Percentiles rank a stretch among this genome's conserved stretches.
Evolutionary conservation across 1,140 invertebrate species (phyloP).

Genomic region (Cryptotermes secundus): DNA sequence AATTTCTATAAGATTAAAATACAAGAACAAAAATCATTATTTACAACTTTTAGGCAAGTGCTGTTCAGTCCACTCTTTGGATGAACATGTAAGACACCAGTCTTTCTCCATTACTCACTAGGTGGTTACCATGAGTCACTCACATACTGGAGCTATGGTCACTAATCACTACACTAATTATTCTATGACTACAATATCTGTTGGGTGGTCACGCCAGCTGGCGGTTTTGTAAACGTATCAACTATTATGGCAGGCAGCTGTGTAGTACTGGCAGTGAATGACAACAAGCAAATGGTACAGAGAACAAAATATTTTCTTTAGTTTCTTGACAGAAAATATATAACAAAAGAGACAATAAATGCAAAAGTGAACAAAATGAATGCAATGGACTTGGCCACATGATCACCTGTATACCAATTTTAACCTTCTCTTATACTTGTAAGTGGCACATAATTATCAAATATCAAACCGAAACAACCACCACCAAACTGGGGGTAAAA

Average conservation of each 20-base stretch:
- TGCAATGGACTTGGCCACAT: slow-evolving; percentile 3
- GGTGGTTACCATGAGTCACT: background rate
- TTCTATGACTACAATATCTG: background rate
- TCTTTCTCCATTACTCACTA: too few species aligned
- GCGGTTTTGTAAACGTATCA: background rate
- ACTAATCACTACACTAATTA: background rate
- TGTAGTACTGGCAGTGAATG: slow-evolving; percentile 26
- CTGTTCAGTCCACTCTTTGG: too few species aligned
- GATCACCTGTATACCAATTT: background rate
- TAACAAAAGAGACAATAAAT: background rate
- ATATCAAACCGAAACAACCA: background rate
- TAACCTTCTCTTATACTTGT: background rate
- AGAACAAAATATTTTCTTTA: slow-evolving; percentile 18
- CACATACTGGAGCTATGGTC: background rate
- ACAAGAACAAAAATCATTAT: background rate
- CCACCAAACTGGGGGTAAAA: background rate
- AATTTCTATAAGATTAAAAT: too few species aligned
- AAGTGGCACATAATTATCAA: slow-evolving; percentile 3
- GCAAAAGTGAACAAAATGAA: background rate
- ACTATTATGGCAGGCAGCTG: slow-evolving; percentile 18
- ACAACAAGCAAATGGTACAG: slow-evolving; percentile 22
- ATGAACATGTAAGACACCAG: too few species aligned
- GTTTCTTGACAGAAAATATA: background rate
- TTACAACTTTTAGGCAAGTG: background rate
- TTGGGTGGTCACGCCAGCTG: slow-evolving; percentile 8